These are phyloP conservation scores for Meandrina meandrites DNA, from an alignment of 92 coral and sea anemone genomes.

Conservation along the genomic window DNA sequence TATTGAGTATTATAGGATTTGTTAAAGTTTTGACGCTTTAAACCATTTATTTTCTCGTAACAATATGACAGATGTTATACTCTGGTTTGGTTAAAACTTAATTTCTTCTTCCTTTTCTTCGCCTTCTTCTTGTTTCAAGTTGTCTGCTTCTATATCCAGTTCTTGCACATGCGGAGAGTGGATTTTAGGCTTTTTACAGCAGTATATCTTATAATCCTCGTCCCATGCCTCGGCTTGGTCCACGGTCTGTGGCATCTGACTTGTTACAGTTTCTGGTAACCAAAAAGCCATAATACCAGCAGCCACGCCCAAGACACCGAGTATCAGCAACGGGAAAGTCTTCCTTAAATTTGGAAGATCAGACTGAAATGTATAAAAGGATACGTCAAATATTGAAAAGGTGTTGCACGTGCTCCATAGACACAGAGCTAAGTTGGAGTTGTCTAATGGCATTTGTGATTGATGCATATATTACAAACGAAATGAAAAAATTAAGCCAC, in stretches of 20 bases:
- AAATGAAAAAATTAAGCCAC: too few relatives aligned
- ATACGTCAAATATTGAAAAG: too few relatives aligned
- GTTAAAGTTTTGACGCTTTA: too few relatives aligned
- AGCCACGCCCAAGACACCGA: slow-evolving; percentile 63
- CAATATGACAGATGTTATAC: too few relatives aligned
- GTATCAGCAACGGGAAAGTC: slow-evolving; percentile 67
- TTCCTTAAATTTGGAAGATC: slow-evolving; percentile 64
- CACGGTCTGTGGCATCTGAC: slow-evolving; percentile 78
- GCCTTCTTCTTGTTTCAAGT: too few relatives aligned
- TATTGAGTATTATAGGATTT: too few relatives aligned
- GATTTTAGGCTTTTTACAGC: slow-evolving; percentile 37
- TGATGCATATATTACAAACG: too few relatives aligned
- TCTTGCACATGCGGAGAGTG: neutral
- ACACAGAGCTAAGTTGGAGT: too few relatives aligned
- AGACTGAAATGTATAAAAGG: neutral
- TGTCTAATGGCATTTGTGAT: too few relatives aligned
- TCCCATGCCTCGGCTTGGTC: slow-evolving; percentile 74
- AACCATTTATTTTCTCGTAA: too few relatives aligned
- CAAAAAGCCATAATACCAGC: slow-evolving; percentile 67
- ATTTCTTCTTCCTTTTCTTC: neutral
- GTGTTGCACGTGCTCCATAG: too few relatives aligned
- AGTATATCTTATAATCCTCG: slow-evolving; percentile 68
- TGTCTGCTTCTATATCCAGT: neutral
- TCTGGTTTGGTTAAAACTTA: too few relatives aligned
- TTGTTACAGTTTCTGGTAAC: slow-evolving; percentile 70